Base-by-base conservation (phyloP, 2,113 vertebrate genomes). In the Saguinus imperator region DNA sequence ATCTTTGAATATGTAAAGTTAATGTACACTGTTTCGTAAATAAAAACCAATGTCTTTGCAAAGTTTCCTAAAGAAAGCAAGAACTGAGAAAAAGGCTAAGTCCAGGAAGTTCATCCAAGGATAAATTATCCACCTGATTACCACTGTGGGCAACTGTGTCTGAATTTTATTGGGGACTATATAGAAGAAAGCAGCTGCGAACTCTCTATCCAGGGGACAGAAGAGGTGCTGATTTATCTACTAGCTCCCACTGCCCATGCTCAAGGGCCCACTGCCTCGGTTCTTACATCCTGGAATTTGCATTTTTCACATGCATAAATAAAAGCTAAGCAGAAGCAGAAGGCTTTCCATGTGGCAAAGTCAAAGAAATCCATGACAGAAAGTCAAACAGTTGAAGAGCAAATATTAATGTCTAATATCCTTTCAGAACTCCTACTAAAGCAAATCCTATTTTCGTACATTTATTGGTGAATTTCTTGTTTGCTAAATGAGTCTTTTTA, bases 181-280 rank as follows among this genome's bases (percentile, higher is more conserved):
- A 11, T 0, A 23, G 16, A 70, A 79, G 8, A 83, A 82, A 10
- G 4, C 23, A 29, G 1, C n/a, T 18, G 35, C 72, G 27, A 35
- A 68, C 8, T n/a, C 2, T 1, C 13, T 66, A 21, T 6, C 21
- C 27, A 29, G 5, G 52, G 16, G 68, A 86, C 2, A 66, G 75
- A 82, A 75, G 64, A 82, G 27, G 9, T 13, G 3, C 2, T 11
- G 21, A 10, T 61, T 91, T 43, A 61, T 43, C 45, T 40, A 37
- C 35, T 0, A 27, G 25, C 6, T 35, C 6, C 13, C 55, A 40
- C 5, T n/a, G 11, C 8, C 40, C 11, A 21, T 29, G 11, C 3
- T 80, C 3, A 40, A 40, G 23, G 17, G 16, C 16, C 40, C 55
- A 87, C 7, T 29, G 17, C 29, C 45, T 8, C 14, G 1, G 4